Evolutionary conservation across 2,113 vertebrate species (phyloP), one percentile per base, ranked within the genome.

Genomic region (Chaetorhynchus papuensis): DNA sequence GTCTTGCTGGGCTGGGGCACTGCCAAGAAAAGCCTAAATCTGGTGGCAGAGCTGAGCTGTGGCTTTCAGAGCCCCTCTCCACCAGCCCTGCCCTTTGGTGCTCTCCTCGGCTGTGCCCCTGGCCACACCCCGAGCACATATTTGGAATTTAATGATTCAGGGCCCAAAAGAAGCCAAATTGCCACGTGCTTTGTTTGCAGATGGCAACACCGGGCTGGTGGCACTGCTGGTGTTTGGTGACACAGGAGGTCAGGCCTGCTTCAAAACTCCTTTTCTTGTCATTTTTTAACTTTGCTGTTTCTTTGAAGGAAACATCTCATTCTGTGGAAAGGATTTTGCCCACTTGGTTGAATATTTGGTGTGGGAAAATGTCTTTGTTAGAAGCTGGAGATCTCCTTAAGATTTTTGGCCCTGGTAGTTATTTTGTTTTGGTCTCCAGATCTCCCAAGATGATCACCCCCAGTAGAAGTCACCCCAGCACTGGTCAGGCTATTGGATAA

Each of bases 71-170:
- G 53, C 13, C 33, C 39, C 41, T 24, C 5, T 17, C 11, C 44
- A 35, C 15, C 68, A 85, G 30, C 18, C 17, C 54, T 87, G 42
- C 54, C 15, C 39, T 14, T 18, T 3, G 5, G 56, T 31, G 75
- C 57, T n/a, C 45, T 6, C 16, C 42, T 22, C 37, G 39, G n/a
- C 10, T 11, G 35, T 39, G 47, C 39, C 60, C 10, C 3, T 26
- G 69, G 56, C 39, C 68, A 68, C 21, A 6, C 31, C 39, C 35
- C 0, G 2, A 35, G 12, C 1, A 50, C 3, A 12, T 26, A 13
- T 44, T 24, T 71, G 63, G 50, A 56, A 44, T 45, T 8, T 54
- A 31, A 47, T 42, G 15, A 61, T 75, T 78, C 35, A 11, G 30
- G 16, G 71, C 11, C 39, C 31, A 49, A 61, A 57, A 71, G 20